Base-by-base conservation (phyloP, 2,113 vertebrate genomes). In the Apeltes quadracus region DNA sequence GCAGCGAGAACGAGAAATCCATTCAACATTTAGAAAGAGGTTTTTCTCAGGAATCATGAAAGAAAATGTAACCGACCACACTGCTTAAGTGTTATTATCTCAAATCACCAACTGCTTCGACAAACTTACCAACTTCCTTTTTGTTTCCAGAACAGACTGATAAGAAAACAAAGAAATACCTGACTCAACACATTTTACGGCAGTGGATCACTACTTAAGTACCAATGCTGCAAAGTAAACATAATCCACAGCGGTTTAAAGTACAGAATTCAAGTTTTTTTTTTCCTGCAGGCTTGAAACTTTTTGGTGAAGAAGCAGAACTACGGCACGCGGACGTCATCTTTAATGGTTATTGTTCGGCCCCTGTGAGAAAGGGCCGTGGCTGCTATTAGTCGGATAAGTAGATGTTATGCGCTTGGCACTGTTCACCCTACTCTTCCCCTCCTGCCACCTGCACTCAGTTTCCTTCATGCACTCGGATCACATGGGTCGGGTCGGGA, bases 361-460 rank as follows among this genome's bases (percentile, higher is more conserved):
- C 32, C 38, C 10, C 39, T 10, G 2, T 4, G 6, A 27, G 50
- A 41, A 20, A 67, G 14, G 41, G 53, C 54, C 16, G 2, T 38
- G 22, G 14, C 43, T 50, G 20, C n/a, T 13, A 54, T 62, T 22
- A 57, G 13, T 34, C 4, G 3, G 4, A 4, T 57, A 34, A 16
- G 2, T 34, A 44, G 23, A 27, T 10, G 10, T 69, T 56, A 11
- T 44, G 39, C 29, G 51, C 32, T n/a, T 50, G 44, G n/a, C 62
- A 36, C 61, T 34, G 22, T 14, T 15, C 12, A 10, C 20, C 27
- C 2, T 6, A 48, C 34, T 64, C 29, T 48, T 9, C 4, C 44
- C 12, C 63, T 66, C 32, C 32, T 53, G 32, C 8, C 32, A 65
- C 46, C 63, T 51, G 63, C 34, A 53, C 16, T 53, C n/a, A n/a